Conservation (phyloP, 1,140 invertebrate genomes). For the Coelopa frigida region DNA sequence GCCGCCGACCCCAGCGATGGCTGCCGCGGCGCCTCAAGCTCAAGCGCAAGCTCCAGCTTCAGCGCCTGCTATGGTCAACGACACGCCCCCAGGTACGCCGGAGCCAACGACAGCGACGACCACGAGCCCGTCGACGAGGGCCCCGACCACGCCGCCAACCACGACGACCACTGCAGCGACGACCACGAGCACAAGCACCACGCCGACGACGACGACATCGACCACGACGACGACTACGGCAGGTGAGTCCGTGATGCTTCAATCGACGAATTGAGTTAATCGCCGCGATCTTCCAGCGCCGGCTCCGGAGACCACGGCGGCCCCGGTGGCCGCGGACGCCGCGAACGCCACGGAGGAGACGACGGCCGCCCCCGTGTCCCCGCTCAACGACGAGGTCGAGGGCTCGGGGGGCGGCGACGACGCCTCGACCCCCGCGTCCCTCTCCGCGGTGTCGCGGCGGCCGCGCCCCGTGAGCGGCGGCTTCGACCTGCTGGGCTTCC, state of each 20-base stretch:
- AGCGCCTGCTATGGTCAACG: too few species aligned
- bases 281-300: slow-evolving; percentile 17
- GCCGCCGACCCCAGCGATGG: neutral
- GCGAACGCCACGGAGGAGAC: slow-evolving; percentile 11
- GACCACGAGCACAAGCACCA: slow-evolving; percentile 8
- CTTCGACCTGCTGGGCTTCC: slow-evolving; percentile 30
- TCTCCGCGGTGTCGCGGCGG: slow-evolving; percentile 22
- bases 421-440: slow-evolving; percentile 15
- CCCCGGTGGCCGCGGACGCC: slow-evolving; percentile 6
- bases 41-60: neutral
- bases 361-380: slow-evolving; percentile 19
- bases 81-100: neutral
- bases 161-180: slow-evolving; percentile 9
- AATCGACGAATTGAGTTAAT: neutral
- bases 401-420: slow-evolving; percentile 41
- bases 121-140: slow-evolving; percentile 7
- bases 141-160: neutral
- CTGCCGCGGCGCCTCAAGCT: neutral
- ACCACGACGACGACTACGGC: slow-evolving; percentile 18
- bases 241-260: slow-evolving; percentile 13
- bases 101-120: neutral
- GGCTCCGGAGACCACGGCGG: neutral
- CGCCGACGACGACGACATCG: slow-evolving; percentile 12
- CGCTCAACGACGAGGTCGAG: slow-evolving; percentile 29
- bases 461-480: slow-evolving; percentile 29